phyloP scores from a whole-genome alignment of 2,888 invertebrate species.

The Drosophila pseudotakahashii region DNA sequence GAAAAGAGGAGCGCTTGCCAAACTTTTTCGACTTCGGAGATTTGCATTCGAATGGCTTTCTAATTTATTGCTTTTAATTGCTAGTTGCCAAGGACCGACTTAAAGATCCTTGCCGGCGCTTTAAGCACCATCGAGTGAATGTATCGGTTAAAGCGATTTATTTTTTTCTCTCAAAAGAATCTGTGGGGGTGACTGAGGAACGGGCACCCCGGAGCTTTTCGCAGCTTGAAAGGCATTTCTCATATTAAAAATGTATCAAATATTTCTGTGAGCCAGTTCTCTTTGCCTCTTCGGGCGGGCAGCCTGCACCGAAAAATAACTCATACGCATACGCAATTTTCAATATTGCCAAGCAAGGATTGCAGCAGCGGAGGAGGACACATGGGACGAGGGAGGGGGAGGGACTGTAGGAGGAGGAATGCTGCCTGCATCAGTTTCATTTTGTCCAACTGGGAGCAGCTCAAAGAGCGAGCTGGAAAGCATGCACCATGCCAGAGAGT shows the following conservation, averaged over 20 bases:
- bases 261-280: conserved; percentile 66
- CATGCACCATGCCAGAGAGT: background rate
- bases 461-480: conserved; percentile 28
- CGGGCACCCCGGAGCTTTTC: conserved; percentile 51
- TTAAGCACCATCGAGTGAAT: conserved; percentile 46
- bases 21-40: conserved; percentile 53
- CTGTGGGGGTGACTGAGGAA: conserved; percentile 15
- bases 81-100: conserved; percentile 21
- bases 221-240: conserved; percentile 55
- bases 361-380: conserved; percentile 24
- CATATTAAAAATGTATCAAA: conserved; percentile 77
- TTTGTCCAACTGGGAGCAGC: conserved; percentile 9
- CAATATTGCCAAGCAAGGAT: conserved; percentile 63
- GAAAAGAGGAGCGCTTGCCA: conserved; percentile 18
- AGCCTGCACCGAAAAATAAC: conserved; percentile 61
- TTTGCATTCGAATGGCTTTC: conserved; percentile 68
- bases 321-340: conserved; percentile 72
- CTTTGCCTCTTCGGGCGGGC: conserved; percentile 18
- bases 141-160: conserved; percentile 18
- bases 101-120: conserved; percentile 41
- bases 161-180: conserved; percentile 55
- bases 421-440: conserved; percentile 33
- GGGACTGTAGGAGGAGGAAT: no score
- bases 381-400: background rate
- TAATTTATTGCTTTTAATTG: conserved; percentile 71